phyloP scores from a whole-genome alignment of 1,140 invertebrate genomes.

The Tetragonula clypearis region DNA sequence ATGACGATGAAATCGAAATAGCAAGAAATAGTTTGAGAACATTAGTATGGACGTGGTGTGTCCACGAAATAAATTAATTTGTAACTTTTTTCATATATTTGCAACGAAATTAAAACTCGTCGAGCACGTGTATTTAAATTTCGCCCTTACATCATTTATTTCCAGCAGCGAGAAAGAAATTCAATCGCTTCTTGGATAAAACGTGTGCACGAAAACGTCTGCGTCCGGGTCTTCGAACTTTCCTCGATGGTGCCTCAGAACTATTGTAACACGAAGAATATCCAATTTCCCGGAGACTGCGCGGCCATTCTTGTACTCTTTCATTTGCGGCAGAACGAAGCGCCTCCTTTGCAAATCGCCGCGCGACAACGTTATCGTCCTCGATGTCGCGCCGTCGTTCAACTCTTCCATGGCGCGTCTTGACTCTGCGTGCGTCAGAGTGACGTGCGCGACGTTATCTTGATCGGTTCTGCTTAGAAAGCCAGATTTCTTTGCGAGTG shows the following conservation, averaged over 20 bases:
- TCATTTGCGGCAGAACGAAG: constrained; percentile 36
- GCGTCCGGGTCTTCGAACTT: constrained; percentile 31
- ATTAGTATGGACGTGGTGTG: constrained; percentile 48
- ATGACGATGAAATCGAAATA: constrained; percentile 5
- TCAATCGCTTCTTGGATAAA: constrained; percentile 54
- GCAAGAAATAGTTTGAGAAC: constrained; percentile 19
- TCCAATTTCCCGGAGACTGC: fast-evolving
- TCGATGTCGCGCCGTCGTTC: neutral
- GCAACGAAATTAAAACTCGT: neutral
- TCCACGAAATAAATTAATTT: constrained; percentile 1
- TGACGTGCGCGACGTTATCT: constrained; percentile 48
- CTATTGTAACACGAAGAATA: constrained; percentile 28
- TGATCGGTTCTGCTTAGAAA: constrained; percentile 61
- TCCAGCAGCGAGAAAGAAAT: neutral
- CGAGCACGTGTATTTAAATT: too few relatives aligned
- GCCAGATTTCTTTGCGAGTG: constrained; percentile 42
- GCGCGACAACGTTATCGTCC: neutral
- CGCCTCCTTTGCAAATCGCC: neutral
- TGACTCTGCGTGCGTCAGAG: neutral
- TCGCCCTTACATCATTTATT: neutral
- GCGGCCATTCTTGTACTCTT: constrained; percentile 26
- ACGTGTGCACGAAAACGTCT: constrained; percentile 66
- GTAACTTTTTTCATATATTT: constrained; percentile 10
- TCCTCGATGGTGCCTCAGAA: constrained; percentile 52
- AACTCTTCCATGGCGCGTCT: constrained; percentile 40